Conservation (phyloP, 2,888 invertebrate species). For the Gibbula magus region DNA sequence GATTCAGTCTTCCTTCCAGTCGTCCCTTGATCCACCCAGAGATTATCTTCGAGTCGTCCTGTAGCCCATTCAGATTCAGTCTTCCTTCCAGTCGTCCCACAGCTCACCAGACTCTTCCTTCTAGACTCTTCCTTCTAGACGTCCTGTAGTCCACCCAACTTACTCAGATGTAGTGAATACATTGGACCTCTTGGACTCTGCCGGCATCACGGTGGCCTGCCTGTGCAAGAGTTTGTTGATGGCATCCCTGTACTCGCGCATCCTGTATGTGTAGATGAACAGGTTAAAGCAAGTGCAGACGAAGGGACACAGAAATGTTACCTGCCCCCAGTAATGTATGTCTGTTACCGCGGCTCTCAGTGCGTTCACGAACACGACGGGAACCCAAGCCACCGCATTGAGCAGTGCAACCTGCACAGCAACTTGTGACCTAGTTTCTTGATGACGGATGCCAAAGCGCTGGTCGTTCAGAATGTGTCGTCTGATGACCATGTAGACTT, state of each 20-base stretch:
- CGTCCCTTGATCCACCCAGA: no score
- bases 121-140: no score
- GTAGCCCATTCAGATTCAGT: no score
- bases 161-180: no score
- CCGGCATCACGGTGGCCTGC: neutral
- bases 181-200: no score
- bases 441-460: neutral
- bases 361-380: neutral
- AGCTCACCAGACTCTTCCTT: no score
- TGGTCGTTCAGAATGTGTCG: neutral
- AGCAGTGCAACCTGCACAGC: neutral
- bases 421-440: neutral
- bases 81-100: no score
- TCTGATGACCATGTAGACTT: neutral
- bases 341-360: neutral
- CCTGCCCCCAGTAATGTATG: neutral
- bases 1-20: no score
- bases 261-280: neutral
- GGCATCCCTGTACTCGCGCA: neutral
- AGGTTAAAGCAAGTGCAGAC: neutral
- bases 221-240: neutral
- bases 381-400: neutral
- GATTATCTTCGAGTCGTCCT: no score
- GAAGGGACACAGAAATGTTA: neutral
- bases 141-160: no score